Base-by-base conservation (phyloP, 2,888 invertebrate genomes). In the Teinopalpus imperialis region DNA sequence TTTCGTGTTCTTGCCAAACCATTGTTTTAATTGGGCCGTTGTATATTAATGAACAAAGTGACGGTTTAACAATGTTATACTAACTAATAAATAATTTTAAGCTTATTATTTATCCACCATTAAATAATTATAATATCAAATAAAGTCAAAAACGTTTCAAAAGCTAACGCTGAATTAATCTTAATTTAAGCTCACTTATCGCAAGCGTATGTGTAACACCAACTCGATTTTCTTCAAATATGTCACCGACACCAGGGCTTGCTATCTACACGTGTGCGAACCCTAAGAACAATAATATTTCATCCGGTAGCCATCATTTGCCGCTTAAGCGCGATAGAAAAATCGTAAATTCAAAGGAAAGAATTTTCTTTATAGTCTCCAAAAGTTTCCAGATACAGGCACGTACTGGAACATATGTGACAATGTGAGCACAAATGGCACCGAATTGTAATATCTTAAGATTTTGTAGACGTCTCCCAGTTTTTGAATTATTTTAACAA, bases 1-100 rank as follows among this genome's bases (percentile, higher is more conserved):
- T 81, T 85, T 81, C 78, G 72, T 78, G 76, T 79, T 79, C 72
- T 74, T 72, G 64, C 64, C 67, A 67, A 66, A 68, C 75, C 74
- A 77, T 86, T 85, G 81, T 81, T 75, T 61, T 68, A 74, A 78
- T 73, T 74, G 69, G 79, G 72, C 75, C 77, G 72, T 74, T 65
- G 69, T 74, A 76, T 82, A 82, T 85, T 85, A 81, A 82, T 81
- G 77, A 82, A 81, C 80, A 81, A 82, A 80, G 81, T 79, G 79
- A 77, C 69, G 71, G 69, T 61, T 72, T 73, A 74, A 66, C 74
- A 64, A 63, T 61, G 59, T 58, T 59, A 26, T 40, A 34, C 34
- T 34, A 12, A 45, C 26, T 21, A 16, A 30, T 10, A 14, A 30
- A 40, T 40, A 14, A 20, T 40, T 21, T 30, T 26, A 34, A 27